Evolutionary conservation across 2,888 invertebrate species (phyloP).

Genomic region (Tanaodytes sp.): DNA sequence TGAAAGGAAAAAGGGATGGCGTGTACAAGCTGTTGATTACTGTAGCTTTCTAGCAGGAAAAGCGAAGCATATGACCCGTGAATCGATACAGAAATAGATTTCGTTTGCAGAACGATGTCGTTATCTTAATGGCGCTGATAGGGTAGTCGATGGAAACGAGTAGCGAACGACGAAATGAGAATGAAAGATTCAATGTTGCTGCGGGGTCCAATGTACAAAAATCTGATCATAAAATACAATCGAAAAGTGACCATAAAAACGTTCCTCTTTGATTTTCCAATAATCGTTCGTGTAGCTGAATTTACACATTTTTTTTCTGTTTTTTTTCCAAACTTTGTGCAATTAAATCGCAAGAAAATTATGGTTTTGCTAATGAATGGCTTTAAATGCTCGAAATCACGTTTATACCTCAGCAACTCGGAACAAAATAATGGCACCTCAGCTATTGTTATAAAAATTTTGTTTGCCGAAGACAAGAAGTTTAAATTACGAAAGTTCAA

Average conservation of each 20-base stretch:
- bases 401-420: too few species aligned
- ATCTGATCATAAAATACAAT: slow-evolving; percentile 25
- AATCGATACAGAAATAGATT: slow-evolving; percentile 42
- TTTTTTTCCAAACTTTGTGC: too few species aligned
- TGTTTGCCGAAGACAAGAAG: too few species aligned
- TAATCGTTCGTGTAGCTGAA: too few species aligned
- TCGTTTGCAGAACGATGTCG: slow-evolving; percentile 35
- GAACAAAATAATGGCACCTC: too few species aligned
- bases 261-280: slow-evolving; percentile 1
- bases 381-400: too few species aligned
- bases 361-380: too few species aligned
- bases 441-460: too few species aligned
- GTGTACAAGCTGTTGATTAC: slow-evolving; percentile 22
- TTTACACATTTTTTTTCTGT: too few species aligned
- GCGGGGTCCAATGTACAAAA: slow-evolving; percentile 1
- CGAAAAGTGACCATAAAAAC: slow-evolving; percentile 8
- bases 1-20: slow-evolving; percentile 1
- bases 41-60: slow-evolving; percentile 1
- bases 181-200: slow-evolving; percentile 27
- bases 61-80: slow-evolving; percentile 18
- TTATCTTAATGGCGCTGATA: slow-evolving; percentile 41
- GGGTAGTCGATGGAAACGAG: slow-evolving; percentile 22
- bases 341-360: too few species aligned
- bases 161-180: slow-evolving; percentile 32
- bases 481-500: too few species aligned